phyloP scores from a whole-genome alignment of 2,113 vertebrate genomes.

The Microtus pennsylvanicus region DNA sequence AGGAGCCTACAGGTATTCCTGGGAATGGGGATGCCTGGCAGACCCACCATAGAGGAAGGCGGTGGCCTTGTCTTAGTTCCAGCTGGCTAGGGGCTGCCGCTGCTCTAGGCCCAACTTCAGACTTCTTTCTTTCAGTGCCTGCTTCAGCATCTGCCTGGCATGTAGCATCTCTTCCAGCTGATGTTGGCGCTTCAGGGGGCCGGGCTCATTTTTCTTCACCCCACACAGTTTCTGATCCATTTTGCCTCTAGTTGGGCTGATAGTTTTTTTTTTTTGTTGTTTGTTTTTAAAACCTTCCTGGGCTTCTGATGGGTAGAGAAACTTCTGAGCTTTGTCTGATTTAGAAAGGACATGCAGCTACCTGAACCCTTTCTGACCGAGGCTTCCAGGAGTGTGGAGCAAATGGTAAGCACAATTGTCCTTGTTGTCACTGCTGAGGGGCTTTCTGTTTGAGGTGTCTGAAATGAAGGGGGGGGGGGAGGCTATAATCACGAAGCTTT shows the following conservation, averaged over 20 bases:
- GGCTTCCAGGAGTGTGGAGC: constrained; percentile 19
- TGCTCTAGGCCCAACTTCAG: constrained; percentile 41
- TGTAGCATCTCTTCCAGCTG: constrained; percentile 43
- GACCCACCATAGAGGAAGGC: not conserved
- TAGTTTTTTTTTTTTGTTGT: not conserved
- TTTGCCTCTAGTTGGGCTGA: constrained; percentile 40
- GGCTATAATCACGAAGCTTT: constrained; percentile 10
- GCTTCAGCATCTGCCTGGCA: constrained; percentile 62
- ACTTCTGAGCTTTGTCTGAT: constrained; percentile 62
- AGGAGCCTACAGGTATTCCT: constrained; percentile 15
- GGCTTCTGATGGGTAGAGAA: constrained; percentile 31
- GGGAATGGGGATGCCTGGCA: not conserved
- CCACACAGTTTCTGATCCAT: constrained; percentile 38
- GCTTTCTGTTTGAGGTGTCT: not conserved
- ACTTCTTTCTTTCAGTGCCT: constrained; percentile 40
- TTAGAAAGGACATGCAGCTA: constrained; percentile 45
- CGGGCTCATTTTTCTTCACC: constrained; percentile 42
- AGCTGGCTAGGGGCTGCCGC: not conserved
- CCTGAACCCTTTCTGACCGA: constrained; percentile 18
- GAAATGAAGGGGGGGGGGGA: not conserved
- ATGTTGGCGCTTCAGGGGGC: constrained; percentile 51
- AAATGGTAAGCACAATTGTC: constrained; percentile 20
- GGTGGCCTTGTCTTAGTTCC: constrained; percentile 3
- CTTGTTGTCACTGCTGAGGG: constrained; percentile 48
- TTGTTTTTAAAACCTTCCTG: not conserved